These are phyloP conservation scores for Patella depressa DNA, from an alignment of 2,888 invertebrate genomes.

Conservation along the genomic window DNA sequence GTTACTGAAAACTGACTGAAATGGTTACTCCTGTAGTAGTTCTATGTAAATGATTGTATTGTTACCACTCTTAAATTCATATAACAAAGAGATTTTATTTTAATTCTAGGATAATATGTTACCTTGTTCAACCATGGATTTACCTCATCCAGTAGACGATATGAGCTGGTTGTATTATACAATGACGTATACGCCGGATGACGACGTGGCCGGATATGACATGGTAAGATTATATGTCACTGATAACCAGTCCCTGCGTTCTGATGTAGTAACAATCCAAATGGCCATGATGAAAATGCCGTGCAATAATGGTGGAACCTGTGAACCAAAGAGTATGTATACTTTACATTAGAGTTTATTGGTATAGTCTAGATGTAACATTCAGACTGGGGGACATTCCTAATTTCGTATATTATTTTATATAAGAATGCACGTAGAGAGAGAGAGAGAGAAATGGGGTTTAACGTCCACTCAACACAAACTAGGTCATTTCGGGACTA, in stretches of 20 bases:
- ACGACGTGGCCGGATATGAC: constrained; percentile 28
- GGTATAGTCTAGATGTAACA: too few relatives aligned
- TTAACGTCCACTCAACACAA: too few relatives aligned
- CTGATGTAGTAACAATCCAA: constrained; percentile 34
- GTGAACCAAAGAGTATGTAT: neutral
- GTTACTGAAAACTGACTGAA: too few relatives aligned
- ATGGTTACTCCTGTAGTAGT: too few relatives aligned
- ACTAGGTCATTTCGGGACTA: too few relatives aligned
- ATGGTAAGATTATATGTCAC: constrained; percentile 29
- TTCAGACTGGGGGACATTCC: too few relatives aligned
- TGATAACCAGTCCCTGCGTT: constrained; percentile 28
- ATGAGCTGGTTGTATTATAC: constrained; percentile 27
- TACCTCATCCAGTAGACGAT: constrained; percentile 16
- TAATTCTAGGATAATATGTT: neutral
- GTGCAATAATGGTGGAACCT: constrained; percentile 32
- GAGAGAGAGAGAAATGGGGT: too few relatives aligned
- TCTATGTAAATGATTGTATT: too few relatives aligned
- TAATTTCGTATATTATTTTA: too few relatives aligned
- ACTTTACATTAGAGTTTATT: too few relatives aligned
- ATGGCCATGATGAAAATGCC: constrained; percentile 32
- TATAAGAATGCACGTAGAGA: too few relatives aligned
- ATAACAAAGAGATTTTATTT: neutral
- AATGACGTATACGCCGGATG: constrained; percentile 28
- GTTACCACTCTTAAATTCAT: too few relatives aligned
- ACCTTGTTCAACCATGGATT: constrained; percentile 22